Percentiles rank a stretch among this genome's conserved stretches.
phyloP scores from a whole-genome alignment of 2,888 invertebrate species.

The Timandra comae region DNA sequence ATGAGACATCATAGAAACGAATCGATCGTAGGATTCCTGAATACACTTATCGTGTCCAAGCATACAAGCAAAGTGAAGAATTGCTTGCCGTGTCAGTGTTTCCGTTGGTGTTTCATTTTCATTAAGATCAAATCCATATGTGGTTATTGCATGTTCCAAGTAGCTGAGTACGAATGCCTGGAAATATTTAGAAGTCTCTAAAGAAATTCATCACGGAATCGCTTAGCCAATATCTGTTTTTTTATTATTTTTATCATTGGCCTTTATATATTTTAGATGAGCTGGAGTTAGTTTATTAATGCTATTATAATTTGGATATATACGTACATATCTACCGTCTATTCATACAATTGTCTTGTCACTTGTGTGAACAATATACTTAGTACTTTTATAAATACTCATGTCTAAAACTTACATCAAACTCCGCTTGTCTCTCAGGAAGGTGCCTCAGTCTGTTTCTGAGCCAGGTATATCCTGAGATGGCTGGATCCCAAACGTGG shows the following conservation, averaged over 20 bases:
- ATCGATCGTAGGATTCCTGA: slow-evolving; percentile 45
- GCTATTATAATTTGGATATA: no score
- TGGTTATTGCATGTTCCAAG: slow-evolving; percentile 49
- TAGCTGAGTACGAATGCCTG: slow-evolving; percentile 47
- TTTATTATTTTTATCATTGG: no score
- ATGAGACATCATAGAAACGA: slow-evolving; percentile 32
- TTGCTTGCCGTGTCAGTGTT: slow-evolving; percentile 66
- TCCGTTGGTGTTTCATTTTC: slow-evolving; percentile 43
- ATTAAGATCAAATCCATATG: slow-evolving; percentile 40
- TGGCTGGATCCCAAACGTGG: slow-evolving; percentile 65
- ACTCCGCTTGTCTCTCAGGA: slow-evolving; percentile 43
- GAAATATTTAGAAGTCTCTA: no score
- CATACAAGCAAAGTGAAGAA: slow-evolving; percentile 80
- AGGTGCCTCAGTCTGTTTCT: slow-evolving; percentile 55
- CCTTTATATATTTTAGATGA: no score
- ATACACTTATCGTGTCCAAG: slow-evolving; percentile 77
- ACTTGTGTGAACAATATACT: no score
- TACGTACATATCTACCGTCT: no score
- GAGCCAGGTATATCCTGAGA: slow-evolving; percentile 55
- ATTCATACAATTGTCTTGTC: no score
- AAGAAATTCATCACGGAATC: no score
- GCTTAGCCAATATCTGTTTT: no score
- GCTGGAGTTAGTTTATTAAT: no score
- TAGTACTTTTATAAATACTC: background rate
- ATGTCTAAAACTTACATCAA: slow-evolving; percentile 48